Evolutionary conservation across 92 coral and sea anemone genomes (phyloP), one percentile per base, ranked within the genome.

Genomic region (Meandrina meandrites): DNA sequence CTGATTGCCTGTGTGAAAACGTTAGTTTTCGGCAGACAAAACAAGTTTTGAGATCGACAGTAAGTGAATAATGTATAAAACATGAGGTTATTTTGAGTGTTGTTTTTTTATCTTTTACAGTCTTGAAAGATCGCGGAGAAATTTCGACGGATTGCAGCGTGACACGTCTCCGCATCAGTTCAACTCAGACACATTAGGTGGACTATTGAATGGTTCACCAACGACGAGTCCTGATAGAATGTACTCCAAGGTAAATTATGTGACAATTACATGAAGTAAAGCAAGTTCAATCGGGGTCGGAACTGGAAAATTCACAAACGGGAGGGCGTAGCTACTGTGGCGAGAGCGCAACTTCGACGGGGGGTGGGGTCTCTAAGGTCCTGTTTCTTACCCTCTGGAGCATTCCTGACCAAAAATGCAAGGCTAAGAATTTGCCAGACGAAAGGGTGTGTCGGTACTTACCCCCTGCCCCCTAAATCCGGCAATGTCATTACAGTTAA

Each of bases 111-210:
- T 19, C 67, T 78, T 75, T 83, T 62, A 19, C 75, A 97, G 99
- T 90, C 81, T 97, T 11, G 99, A 97, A 88, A 88, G 99, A 35
- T 97, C 99, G 24, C 95, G 99, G 31, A 75, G 97, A n/a, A 84
- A 86, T 84, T 36, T 74, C 35, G 80, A 84, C 5, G 77, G 89
- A 42, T 56, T 83, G 0, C 77, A 79, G 32, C 84, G 88, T 17
- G 93, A 90, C 81, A 84, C 90, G 4, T 87, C 96, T 34, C 94
- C 98, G 24, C 88, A 93, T 5, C 92, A 88, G 57, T 91, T 86
- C 53, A 84, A 88, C n/a, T 80, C 92, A 17, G 93, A 94, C 45
- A 86, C 92, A 15, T 75, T 89, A 15, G 91, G 89, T 69, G 90
- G 94, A 18, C 81, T 92, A 27, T 83, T 92, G 3, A 87, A 89